These are phyloP conservation scores for Heterocephalus glaber DNA, from an alignment of 2,113 vertebrate genomes.

Conservation along the genomic window DNA sequence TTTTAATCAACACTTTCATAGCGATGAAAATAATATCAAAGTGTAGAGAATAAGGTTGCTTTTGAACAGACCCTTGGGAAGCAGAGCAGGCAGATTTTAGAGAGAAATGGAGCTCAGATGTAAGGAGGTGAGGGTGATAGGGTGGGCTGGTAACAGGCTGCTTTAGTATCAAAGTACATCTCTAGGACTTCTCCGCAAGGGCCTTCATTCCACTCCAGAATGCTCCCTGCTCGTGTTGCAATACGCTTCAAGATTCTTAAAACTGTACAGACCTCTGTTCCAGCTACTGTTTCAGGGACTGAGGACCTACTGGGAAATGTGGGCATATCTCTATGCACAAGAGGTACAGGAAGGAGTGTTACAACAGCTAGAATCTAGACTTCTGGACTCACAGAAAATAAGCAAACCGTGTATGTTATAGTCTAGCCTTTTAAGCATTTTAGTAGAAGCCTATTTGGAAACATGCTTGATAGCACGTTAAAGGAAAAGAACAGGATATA, in stretches of 20 bases:
- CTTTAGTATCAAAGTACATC: not conserved
- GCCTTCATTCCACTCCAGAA: not conserved
- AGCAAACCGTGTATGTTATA: not conserved
- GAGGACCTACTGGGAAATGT: not conserved
- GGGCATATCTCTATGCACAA: constrained; percentile 14
- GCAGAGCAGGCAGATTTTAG: not conserved
- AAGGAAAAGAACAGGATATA: not conserved
- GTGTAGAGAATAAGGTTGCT: not conserved
- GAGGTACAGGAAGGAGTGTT: not conserved
- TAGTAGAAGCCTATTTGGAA: not conserved
- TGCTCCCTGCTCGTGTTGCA: not conserved
- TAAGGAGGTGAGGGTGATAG: not conserved
- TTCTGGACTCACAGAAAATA: not conserved
- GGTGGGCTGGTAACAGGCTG: too few relatives aligned
- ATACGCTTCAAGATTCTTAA: constrained; percentile 53
- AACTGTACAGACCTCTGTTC: constrained; percentile 40
- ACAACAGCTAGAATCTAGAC: not conserved
- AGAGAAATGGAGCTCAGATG: not conserved
- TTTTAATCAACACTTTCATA: not conserved
- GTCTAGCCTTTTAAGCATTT: not conserved
- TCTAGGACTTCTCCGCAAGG: not conserved
- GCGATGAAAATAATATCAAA: not conserved
- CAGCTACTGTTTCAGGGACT: not conserved
- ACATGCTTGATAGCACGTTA: not conserved
- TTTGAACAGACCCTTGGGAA: not conserved